Evolutionary conservation across 1,140 invertebrate genomes (phyloP).

Genomic region (Achatina immaculata): DNA sequence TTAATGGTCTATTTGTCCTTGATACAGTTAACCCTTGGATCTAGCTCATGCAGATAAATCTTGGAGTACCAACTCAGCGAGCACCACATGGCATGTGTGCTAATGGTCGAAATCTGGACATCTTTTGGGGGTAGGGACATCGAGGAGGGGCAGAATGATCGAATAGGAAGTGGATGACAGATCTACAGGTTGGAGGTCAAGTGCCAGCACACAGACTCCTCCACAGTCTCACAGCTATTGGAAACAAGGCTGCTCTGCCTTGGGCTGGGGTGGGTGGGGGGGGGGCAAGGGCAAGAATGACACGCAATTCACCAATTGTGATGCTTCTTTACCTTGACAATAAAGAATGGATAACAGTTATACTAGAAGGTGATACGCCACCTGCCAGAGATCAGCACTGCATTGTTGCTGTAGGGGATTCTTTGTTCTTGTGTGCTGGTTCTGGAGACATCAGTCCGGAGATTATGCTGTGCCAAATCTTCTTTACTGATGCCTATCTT

Average conservation of each 20-base stretch:
- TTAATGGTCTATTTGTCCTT: conserved; percentile 66
- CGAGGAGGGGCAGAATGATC: conserved; percentile 65
- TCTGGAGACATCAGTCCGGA: conserved; percentile 60
- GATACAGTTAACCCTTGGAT: conserved; percentile 69
- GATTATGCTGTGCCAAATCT: conserved; percentile 62
- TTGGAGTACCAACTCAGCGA: conserved; percentile 61
- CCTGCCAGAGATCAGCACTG: conserved; percentile 59
- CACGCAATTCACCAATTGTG: conserved; percentile 62
- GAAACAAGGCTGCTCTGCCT: conserved; percentile 57
- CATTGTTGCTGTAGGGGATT: conserved; percentile 54
- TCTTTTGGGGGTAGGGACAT: conserved; percentile 69
- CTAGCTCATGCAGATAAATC: conserved; percentile 67
- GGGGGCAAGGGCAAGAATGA: conserved; percentile 61
- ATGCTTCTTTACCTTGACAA: conserved; percentile 66
- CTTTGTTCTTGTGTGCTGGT: conserved; percentile 65
- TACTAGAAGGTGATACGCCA: conserved; percentile 50
- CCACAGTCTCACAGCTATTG: conserved; percentile 59
- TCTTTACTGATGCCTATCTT: conserved; percentile 55
- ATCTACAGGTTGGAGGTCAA: conserved; percentile 50
- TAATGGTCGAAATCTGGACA: conserved; percentile 56
- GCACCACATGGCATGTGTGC: conserved; percentile 67
- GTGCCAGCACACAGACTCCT: conserved; percentile 64
- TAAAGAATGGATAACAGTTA: conserved; percentile 61
- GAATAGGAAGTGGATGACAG: conserved; percentile 62
- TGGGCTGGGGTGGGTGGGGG: too few relatives aligned